Conservation (phyloP, 2,888 invertebrate genomes). For the Melanostoma scalare region DNA sequence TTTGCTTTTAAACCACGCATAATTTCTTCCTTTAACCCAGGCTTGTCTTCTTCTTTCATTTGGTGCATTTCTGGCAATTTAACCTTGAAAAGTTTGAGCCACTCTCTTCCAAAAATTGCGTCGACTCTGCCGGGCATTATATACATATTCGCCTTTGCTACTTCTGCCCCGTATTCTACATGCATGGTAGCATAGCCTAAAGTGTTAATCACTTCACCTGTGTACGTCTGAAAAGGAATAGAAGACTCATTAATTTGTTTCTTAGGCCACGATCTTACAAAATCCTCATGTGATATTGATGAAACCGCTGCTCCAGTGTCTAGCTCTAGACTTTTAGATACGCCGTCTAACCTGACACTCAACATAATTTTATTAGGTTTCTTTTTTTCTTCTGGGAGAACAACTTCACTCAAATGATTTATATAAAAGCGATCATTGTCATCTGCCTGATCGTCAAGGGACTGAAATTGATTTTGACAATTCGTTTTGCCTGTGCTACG, state of each 20-base stretch:
- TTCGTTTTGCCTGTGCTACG: conserved; percentile 3
- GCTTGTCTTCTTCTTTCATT: neutral
- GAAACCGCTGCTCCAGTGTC: conserved; percentile 28
- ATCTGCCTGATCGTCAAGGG: neutral
- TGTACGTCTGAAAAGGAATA: conserved; percentile 29
- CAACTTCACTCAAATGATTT: conserved; percentile 12
- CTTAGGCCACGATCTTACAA: conserved; percentile 1
- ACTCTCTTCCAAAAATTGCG: conserved; percentile 17
- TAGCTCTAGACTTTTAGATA: conserved; percentile 1
- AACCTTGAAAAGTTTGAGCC: conserved; percentile 8
- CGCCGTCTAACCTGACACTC: conserved; percentile 1
- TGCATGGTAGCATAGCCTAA: conserved; percentile 12
- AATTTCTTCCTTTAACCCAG: neutral
- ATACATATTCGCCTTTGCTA: conserved; percentile 2
- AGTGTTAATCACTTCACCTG: conserved; percentile 8
- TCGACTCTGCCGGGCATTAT: conserved; percentile 7
- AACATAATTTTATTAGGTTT: conserved; percentile 18
- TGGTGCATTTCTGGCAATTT: conserved; percentile 12
- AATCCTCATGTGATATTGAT: conserved; percentile 25
- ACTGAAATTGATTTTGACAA: conserved; percentile 9
- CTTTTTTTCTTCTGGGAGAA: conserved; percentile 9
- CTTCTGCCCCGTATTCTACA: neutral
- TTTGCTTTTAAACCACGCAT: neutral
- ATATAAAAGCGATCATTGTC: conserved; percentile 7
- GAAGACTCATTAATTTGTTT: conserved; percentile 7